Percentiles rank a stretch among this genome's conserved stretches.
Conservation (phyloP, 2,113 vertebrate species). For the Cairina moschata region DNA sequence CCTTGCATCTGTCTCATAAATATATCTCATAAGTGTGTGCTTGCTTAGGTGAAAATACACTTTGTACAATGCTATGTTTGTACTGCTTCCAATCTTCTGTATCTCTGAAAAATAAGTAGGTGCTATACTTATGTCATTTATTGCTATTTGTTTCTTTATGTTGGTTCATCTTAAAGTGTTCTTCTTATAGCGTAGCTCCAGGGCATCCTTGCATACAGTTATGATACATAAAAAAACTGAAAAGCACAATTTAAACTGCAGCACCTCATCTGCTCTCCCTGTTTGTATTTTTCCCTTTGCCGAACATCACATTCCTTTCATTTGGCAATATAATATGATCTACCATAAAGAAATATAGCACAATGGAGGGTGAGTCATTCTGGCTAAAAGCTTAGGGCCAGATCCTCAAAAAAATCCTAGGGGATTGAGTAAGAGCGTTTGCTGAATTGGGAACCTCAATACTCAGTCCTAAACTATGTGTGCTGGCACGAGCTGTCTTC, state of each 20-base stretch:
- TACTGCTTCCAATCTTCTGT: constrained; percentile 57
- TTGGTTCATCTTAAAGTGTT: constrained; percentile 67
- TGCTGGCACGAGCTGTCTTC: neutral
- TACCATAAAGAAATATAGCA: constrained; percentile 40
- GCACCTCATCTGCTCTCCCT: constrained; percentile 57
- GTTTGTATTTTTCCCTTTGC: constrained; percentile 56
- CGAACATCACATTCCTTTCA: constrained; percentile 47
- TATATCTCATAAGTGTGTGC: constrained; percentile 15
- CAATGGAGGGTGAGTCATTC: constrained; percentile 56
- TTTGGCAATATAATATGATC: constrained; percentile 32
- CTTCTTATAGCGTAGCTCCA: constrained; percentile 57
- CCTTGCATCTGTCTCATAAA: constrained; percentile 47
- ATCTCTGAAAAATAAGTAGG: constrained; percentile 66
- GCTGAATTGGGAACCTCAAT: neutral
- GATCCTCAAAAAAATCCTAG: neutral
- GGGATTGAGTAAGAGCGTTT: neutral
- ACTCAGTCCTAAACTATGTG: neutral
- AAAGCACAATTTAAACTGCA: constrained; percentile 55
- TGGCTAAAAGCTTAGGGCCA: constrained; percentile 31
- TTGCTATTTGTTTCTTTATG: constrained; percentile 74
- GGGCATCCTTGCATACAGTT: constrained; percentile 67
- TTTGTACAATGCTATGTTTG: constrained; percentile 50
- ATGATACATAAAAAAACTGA: constrained; percentile 55
- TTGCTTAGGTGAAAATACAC: constrained; percentile 37
- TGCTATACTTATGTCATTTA: constrained; percentile 66